Evolutionary conservation across 2,888 invertebrate species (phyloP), one percentile per base, ranked within the genome.

Genomic region (Vanessa cardui): DNA sequence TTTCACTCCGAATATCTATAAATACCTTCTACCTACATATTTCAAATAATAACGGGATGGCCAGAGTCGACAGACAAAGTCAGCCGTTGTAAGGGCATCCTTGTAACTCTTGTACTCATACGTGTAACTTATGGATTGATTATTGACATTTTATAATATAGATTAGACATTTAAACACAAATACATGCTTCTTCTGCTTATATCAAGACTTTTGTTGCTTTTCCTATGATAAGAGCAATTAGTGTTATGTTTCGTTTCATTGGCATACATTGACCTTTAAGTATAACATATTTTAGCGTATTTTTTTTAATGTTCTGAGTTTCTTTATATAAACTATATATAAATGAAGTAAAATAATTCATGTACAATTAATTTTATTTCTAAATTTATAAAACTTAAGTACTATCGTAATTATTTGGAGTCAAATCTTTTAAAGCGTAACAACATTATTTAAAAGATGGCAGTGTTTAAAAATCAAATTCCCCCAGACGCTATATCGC

Each of bases 1-100:
- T 85, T 88, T 87, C 89, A 86, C 89, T 86, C 87, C 88, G 88
- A 90, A 91, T 89, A 90, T 92, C 91, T 90, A 91, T 91, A 92
- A 91, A 91, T 90, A 90, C 88, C 85, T 85, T 78, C 83, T 86
- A 84, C 87, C 85, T 90, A 90, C 88, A 89, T 90, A 90, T 90
- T 88, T 89, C 89, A 90, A 89, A 90, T 90, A 90, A 88, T 90
- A 91, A 89, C 86, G 85, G 86, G 83, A 87, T 83, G 82, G 78
- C 79, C 74, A 72, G 73, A 76, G 75, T 76, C 69, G 74, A 80
- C 80, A 83, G 83, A 84, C 84, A 83, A 81, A 85, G 83, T 83
- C 83, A 83, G 80, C 78, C 74, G 72, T 72, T 64, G 56, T 59
- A 56, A 50, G 18, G 46, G 33, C 9, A 47, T 78, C 77, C 44